phyloP scores from a whole-genome alignment of 2,888 invertebrate genomes.

The Acanthosepion pharaonis region DNA sequence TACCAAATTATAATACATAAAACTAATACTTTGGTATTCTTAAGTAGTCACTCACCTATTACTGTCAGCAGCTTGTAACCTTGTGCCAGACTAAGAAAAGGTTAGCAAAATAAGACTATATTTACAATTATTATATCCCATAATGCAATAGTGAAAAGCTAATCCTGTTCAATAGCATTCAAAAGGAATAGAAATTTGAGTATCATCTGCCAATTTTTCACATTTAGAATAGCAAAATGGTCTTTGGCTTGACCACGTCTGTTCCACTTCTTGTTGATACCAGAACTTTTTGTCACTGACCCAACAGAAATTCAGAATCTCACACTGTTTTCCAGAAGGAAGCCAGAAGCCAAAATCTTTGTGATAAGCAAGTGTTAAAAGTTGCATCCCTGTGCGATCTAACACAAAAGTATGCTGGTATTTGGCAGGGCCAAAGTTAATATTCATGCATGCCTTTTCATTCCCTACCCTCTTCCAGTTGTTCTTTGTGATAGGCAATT shows the following conservation, averaged over 20 bases:
- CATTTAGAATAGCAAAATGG: not conserved
- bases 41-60: too few relatives aligned
- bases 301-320: not conserved
- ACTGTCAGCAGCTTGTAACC: too few relatives aligned
- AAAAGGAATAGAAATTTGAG: too few relatives aligned
- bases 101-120: too few relatives aligned
- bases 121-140: too few relatives aligned
- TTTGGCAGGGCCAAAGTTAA: not conserved
- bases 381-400: not conserved
- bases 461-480: not conserved
- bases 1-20: too few relatives aligned
- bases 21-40: too few relatives aligned
- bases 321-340: not conserved
- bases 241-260: not conserved
- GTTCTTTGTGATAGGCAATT: not conserved
- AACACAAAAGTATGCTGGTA: not conserved
- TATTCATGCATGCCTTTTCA: not conserved
- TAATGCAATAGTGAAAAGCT: too few relatives aligned
- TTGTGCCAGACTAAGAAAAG: too few relatives aligned
- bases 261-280: not conserved
- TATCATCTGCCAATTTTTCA: too few relatives aligned
- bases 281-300: not conserved
- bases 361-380: constrained; percentile 1
- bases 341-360: not conserved
- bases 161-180: too few relatives aligned